Percentiles rank a stretch among this genome's conserved stretches.
phyloP scores from a whole-genome alignment of 2,113 vertebrate genomes.

The Gyps fulvus region DNA sequence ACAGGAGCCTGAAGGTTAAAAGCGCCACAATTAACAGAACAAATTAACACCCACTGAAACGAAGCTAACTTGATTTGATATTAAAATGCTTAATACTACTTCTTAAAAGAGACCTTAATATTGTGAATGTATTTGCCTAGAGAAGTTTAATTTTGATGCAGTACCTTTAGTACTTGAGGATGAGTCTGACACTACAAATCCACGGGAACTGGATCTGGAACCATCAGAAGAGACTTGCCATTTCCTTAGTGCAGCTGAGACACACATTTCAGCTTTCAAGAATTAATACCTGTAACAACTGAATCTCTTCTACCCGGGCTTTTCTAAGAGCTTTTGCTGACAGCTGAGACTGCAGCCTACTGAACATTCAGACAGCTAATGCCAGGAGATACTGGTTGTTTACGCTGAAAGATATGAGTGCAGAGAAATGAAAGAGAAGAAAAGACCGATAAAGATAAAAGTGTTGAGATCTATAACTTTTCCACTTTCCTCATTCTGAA shows the following conservation, averaged over 20 bases:
- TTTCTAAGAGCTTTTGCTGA: neutral
- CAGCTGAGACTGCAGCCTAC: neutral
- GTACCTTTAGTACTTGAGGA: neutral
- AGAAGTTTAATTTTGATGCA: neutral
- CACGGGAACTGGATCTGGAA: neutral
- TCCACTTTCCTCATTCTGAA: neutral
- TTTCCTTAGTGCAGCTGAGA: neutral
- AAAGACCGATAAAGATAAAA: neutral
- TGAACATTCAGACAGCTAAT: neutral
- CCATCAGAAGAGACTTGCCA: neutral
- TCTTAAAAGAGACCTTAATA: neutral
- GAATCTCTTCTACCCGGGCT: neutral
- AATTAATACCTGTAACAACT: neutral
- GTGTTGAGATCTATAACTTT: neutral
- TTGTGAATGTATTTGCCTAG: neutral
- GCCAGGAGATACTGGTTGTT: neutral
- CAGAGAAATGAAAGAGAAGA: neutral
- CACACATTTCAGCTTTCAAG: neutral
- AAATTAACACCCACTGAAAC: neutral
- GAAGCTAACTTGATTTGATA: neutral
- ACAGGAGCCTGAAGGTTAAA: neutral
- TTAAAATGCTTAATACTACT: neutral
- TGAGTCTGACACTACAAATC: neutral
- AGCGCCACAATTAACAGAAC: neutral
- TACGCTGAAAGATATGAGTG: neutral